Percentiles rank a stretch among this genome's conserved stretches.
phyloP scores from a whole-genome alignment of 2,113 vertebrate genomes.

The Raphicerus campestris region DNA sequence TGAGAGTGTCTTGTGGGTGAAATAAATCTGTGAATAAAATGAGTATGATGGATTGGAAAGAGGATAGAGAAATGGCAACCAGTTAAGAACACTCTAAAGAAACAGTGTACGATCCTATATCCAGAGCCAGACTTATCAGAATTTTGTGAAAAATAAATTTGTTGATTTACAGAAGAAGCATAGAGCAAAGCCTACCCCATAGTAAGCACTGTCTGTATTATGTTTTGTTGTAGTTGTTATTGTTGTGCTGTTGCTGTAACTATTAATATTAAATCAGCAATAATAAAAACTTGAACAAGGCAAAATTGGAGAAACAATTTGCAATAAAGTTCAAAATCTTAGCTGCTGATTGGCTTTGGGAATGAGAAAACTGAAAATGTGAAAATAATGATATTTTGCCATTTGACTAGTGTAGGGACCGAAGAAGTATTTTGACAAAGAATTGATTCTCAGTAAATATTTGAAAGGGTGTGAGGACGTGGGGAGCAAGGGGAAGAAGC shows the following conservation, averaged over 20 bases:
- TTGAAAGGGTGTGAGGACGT: not conserved
- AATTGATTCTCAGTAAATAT: not conserved
- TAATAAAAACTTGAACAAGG: not conserved
- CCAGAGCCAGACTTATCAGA: not conserved
- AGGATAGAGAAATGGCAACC: not conserved
- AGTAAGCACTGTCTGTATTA: not conserved
- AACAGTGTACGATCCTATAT: not conserved
- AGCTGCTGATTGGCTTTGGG: not conserved
- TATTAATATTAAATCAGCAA: not conserved
- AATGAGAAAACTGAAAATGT: not conserved
- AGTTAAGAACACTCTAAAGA: not conserved
- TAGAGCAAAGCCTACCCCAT: not conserved
- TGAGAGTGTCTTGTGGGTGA: not conserved
- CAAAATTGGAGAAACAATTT: not conserved
- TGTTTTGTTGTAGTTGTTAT: not conserved
- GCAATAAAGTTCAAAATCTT: not conserved
- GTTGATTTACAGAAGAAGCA: not conserved
- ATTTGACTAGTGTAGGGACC: not conserved
- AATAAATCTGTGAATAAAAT: not conserved
- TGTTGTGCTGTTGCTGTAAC: not conserved
- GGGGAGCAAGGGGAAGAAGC: not conserved
- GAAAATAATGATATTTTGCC: not conserved
- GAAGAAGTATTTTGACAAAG: not conserved
- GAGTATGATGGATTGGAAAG: not conserved
- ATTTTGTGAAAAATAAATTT: not conserved